Conservation (phyloP, 1,140 invertebrate genomes). For the Cyclina sinensis region DNA sequence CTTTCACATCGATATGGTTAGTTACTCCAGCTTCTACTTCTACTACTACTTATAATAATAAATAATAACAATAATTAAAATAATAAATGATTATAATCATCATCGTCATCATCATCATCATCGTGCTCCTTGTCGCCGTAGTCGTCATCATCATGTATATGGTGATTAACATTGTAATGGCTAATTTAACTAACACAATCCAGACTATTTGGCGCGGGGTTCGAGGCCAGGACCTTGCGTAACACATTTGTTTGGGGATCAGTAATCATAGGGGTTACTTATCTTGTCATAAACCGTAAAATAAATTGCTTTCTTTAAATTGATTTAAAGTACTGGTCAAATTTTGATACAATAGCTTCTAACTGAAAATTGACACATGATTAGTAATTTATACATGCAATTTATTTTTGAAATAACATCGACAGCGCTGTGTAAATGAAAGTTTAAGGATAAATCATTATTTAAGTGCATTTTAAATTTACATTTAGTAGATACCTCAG, state of each 20-base stretch:
- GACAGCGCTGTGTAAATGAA: conserved; percentile 45
- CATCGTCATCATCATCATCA: too few relatives aligned
- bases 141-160: too few relatives aligned
- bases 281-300: conserved; percentile 50
- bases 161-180: too few relatives aligned
- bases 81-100: too few relatives aligned
- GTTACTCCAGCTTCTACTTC: too few relatives aligned
- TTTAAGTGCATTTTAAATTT: conserved; percentile 64
- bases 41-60: too few relatives aligned
- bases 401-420: conserved; percentile 60
- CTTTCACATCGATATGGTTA: too few relatives aligned
- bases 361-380: not conserved
- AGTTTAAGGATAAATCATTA: conserved; percentile 61
- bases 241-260: not conserved
- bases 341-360: not conserved
- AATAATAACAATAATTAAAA: too few relatives aligned
- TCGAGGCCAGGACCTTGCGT: not conserved
- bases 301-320: not conserved
- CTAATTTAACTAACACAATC: too few relatives aligned
- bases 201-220: not conserved
- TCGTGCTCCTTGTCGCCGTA: too few relatives aligned
- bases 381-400: conserved; percentile 65
- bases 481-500: conserved; percentile 63
- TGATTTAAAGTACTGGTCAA: not conserved
- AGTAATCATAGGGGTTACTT: not conserved